Conservation (phyloP, 1,140 invertebrate genomes). For the Drosophila tani region DNA sequence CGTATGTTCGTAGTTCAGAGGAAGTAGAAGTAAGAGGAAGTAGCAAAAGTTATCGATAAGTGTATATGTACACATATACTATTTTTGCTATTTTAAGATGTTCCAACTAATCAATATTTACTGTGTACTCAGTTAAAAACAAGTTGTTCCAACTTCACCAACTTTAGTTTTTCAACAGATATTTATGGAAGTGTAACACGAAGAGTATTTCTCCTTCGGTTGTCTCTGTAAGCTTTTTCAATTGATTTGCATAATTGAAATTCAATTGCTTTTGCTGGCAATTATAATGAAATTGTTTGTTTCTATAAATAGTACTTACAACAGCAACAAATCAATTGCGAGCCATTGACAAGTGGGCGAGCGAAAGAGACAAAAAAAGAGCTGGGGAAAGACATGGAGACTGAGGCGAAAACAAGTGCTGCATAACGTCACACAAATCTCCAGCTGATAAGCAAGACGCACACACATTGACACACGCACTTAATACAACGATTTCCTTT, state of each 20-base stretch:
- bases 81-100: no score
- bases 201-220: constrained; percentile 9
- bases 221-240: constrained; percentile 8
- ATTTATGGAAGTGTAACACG: not conserved
- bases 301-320: constrained; percentile 62
- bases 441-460: constrained; percentile 24
- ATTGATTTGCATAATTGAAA: constrained; percentile 57
- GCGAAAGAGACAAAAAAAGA: not conserved
- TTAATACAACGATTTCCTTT: constrained; percentile 49
- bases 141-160: no score
- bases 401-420: constrained; percentile 22
- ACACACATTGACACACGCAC: constrained; percentile 7
- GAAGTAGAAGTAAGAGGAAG: no score
- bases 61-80: no score
- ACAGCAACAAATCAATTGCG: constrained; percentile 59
- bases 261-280: constrained; percentile 60
- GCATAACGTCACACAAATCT: constrained; percentile 42
- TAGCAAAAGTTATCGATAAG: no score
- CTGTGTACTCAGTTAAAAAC: no score
- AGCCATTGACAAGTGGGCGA: constrained; percentile 5
- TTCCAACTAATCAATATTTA: no score
- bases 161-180: no score
- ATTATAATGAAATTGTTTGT: constrained; percentile 72
- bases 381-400: not conserved
- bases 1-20: no score